Percentiles rank a stretch among this genome's conserved stretches.
Evolutionary conservation across 2,113 vertebrate species (phyloP).

Genomic region (Loxodonta africana): DNA sequence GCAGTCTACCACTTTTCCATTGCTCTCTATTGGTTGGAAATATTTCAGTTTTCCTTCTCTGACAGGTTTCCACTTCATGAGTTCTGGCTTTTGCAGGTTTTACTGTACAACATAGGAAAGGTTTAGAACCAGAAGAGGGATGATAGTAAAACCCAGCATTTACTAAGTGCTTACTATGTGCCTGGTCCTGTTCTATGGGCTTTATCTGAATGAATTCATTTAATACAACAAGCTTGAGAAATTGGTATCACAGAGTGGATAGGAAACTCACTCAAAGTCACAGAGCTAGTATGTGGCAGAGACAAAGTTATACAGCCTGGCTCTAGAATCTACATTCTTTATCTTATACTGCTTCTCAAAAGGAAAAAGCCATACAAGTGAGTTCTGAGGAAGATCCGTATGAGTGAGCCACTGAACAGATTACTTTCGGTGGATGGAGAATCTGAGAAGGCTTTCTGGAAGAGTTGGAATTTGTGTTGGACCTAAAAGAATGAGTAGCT

Average conservation of each 20-base stretch:
- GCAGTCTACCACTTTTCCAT: neutral
- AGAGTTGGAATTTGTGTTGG: neutral
- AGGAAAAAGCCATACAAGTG: neutral
- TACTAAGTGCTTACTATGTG: neutral
- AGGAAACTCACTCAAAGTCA: neutral
- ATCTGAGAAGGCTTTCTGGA: slow-evolving; percentile 19
- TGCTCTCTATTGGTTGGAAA: neutral
- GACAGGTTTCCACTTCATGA: neutral
- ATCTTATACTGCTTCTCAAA: neutral
- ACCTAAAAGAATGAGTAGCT: neutral
- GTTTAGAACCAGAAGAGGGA: neutral
- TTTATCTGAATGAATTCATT: neutral
- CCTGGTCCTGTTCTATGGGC: neutral
- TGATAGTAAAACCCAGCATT: neutral
- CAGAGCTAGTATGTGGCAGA: neutral
- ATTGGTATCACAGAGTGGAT: neutral
- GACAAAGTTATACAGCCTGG: slow-evolving; percentile 1
- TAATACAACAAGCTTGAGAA: slow-evolving; percentile 50
- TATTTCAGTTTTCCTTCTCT: neutral
- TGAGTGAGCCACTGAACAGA: neutral
- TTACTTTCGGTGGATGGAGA: neutral
- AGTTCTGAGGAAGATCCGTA: neutral
- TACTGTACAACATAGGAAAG: neutral
- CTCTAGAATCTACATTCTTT: slow-evolving; percentile 31
- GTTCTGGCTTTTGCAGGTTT: neutral